Evolutionary conservation across 2,888 invertebrate genomes (phyloP).

Genomic region (Seira sanloemensis): DNA sequence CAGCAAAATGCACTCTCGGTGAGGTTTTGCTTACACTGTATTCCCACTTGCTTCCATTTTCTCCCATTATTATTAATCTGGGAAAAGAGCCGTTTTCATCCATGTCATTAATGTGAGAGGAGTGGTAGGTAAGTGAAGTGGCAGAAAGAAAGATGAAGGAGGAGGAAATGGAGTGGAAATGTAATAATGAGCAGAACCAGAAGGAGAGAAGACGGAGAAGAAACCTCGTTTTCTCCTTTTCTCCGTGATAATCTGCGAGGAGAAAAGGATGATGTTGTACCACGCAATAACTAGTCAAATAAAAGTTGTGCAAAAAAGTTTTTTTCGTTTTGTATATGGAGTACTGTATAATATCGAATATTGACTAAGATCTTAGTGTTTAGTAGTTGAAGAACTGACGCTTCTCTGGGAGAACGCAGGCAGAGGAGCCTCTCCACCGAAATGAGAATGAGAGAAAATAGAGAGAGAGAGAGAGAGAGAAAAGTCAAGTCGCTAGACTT

Average conservation of each 20-base stretch:
- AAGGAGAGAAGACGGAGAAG: neutral
- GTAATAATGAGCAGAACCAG: constrained; percentile 5
- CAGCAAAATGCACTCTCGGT: neutral
- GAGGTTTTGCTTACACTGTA: neutral
- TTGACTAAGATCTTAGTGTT: neutral
- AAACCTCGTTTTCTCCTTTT: neutral
- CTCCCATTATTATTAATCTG: constrained; percentile 11
- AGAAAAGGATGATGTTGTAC: neutral
- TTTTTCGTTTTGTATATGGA: neutral
- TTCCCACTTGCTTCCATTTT: constrained; percentile 3
- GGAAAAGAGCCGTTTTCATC: neutral
- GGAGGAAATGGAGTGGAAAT: constrained; percentile 47
- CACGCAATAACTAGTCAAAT: neutral
- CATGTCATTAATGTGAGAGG: constrained; percentile 9
- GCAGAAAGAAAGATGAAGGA: constrained; percentile 36
- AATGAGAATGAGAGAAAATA: too few species aligned
- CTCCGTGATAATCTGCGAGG: neutral
- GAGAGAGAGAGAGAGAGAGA: too few species aligned
- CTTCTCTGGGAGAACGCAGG: neutral
- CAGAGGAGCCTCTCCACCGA: too few species aligned
- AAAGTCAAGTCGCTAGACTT: neutral
- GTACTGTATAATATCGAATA: constrained; percentile 11
- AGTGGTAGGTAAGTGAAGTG: constrained; percentile 12
- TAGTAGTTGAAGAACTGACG: neutral
- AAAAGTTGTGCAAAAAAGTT: neutral